Evolutionary conservation across 2,888 invertebrate species (phyloP), one percentile per base, ranked within the genome.

Genomic region (Lochmaea capreae): DNA sequence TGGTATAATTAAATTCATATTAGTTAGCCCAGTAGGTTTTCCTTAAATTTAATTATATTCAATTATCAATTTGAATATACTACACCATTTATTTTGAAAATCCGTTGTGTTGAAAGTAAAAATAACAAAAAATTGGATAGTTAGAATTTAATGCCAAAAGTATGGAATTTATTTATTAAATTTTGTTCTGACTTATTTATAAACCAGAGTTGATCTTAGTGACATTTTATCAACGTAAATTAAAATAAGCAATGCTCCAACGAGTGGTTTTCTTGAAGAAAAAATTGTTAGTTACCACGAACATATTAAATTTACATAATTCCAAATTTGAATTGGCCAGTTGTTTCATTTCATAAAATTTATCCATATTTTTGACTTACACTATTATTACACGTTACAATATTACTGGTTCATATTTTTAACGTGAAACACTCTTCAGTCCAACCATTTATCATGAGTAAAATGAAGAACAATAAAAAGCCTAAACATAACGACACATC

Each of bases 121-220:
- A 46, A 46, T 16, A 8, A 52, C n/a, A n/a, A 52, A 18, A 10
- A 10, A 54, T 10, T 18, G 3, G 10, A 43, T 18, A 3, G 4
- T n/a, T 63, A 46, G 8, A 22, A 46, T 6, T 43, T 1, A n/a
- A 63, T 18, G n/a, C 42, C 46, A 12, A 43, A 22, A 63, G 46
- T 18, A 61, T n/a, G n/a, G 62, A 16, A n/a, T 10, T 61, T 33
- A 26, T 42, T 42, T n/a, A 57, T 66, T 57, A 57, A 43, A 65
- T 65, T 18, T 58, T 65, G 18, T 3, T 54, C 9, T 54, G 8
- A 54, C 52, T 52, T 16, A 52, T 16, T 16, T 16, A 6, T 52
- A 52, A 8, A 6, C 6, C 16, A 52, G 4, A 52, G n/a, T 42
- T 16, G n/a, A n/a, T 52, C n/a, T 3, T 52, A 6, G 6, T 4